Base-by-base conservation (phyloP, 2,113 vertebrate species). In the Oncorhynchus mykiss region DNA sequence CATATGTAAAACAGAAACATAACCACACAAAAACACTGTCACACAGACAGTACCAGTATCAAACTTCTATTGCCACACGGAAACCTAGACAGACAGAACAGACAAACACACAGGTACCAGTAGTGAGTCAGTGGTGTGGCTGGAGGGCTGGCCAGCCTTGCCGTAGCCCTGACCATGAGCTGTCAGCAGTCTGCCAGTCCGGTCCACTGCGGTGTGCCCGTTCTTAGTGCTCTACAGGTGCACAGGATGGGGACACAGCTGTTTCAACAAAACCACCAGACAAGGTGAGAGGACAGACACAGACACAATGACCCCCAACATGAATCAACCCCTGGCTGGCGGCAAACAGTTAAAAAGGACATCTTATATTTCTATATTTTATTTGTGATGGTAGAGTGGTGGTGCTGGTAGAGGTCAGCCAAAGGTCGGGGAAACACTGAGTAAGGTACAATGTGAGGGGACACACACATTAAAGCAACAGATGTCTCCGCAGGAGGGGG, bases 91-190 rank as follows among this genome's bases (percentile, higher is more conserved):
- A 71, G 7, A 22, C 71, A 57, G 16, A 34, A 45, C 39, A 45
- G 39, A 45, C 39, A 45, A 11, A 72, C 24, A 72, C 5, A 72
- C 49, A 59, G 59, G 4, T 62, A 92, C 98, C 96, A 99, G 98
- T 82, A 99, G 86, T 1, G 97, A 98, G 88, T 99, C 97, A 0
- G 95, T 94, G 48, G 95, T 96, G 82, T 99, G 97, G 90, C 90
- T 96, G 82, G 93, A 95, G 20, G 94, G 95, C 67, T 97, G 94
- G 51, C 96, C 97, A 9, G 94, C 96, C 91, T 98, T 99, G 85
- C 97, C 96, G 54, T 99, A 98, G 83, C 97, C 97, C 89, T 99
- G 98, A 78, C 97, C 97, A 1, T 98, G 97, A 73, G 94, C 95
- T 0, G 96, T 96, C 84, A 99, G 92, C 84, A 99, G 93, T 34